Evolutionary conservation across 2,888 invertebrate genomes (phyloP), one percentile per base, ranked within the genome.

Genomic region (Cistogaster globosa): DNA sequence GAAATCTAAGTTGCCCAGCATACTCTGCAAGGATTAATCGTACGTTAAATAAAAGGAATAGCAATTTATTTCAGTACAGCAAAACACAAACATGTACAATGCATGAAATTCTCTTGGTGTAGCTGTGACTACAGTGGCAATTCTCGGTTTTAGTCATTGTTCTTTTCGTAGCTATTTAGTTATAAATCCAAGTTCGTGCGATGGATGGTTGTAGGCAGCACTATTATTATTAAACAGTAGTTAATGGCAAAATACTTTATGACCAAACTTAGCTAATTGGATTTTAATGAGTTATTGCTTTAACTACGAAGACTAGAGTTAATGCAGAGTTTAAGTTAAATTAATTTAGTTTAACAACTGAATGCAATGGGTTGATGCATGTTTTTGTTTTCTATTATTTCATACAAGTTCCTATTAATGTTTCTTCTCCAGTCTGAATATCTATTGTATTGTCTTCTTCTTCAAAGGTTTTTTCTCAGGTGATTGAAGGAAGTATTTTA

Each of bases 221-320:
- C 7, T 45, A 77, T 65, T 26, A 74, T 82, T 78, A 69, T 81
- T 85, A 78, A 84, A 81, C 84, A 85, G 84, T 81, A 85, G 84
- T 85, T 85, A 78, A 85, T 82, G 84, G 77, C 81, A 69, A 81
- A 85, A 81, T 85, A 81, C n/a, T 85, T 85, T 85, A 85, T 82
- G 77, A 60, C 84, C 81, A 82, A 85, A 81, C 81, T 68, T 77
- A 48, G 55, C 72, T 85, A 85, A 85, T 85, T 85, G 81, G 84
- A 82, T 85, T 85, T 85, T 85, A 85, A 85, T 78, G 84, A 85
- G 84, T 82, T 81, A 82, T 85, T 77, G 53, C 84, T 74, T 81
- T 82, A 74, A 62, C 60, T 55, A 72, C 60, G 22, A 72, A 57
- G 32, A 79, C 58, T 76, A 36, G 48, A 18, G 45, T 36, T 6